Base-by-base conservation (phyloP, 1,140 invertebrate genomes). In the Brachionus rotundiformis region DNA sequence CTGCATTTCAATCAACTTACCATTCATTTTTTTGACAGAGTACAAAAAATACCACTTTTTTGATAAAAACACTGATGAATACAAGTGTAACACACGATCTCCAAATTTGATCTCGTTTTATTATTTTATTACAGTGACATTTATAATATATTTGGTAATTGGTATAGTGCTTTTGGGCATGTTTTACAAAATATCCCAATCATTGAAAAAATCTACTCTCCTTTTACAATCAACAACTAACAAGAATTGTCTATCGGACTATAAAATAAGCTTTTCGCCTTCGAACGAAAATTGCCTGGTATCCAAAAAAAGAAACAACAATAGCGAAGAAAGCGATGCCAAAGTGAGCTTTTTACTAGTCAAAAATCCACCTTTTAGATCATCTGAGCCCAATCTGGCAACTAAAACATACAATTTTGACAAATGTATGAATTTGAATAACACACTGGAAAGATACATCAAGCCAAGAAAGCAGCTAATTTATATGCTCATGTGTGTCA, bases 401-500 rank as follows among this genome's bases (percentile, higher is more conserved):
- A 27, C 16, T 25, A 73, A n/a, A 73, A 44, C 36, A 13, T 44
- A 73, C 44, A 23, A 44, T 36, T 8, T 36, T 5, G 68, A 73
- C 7, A 73, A 73, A 10, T 44, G 36, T 44, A 8, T 73, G 11
- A 73, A 73, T 73, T 25, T 44, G 11, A 73, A 73, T 29, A 73
- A 73, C 10, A 73, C 68, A 8, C 25, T 73, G 3, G 68, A 73
- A 44, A 31, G 36, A 39, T 63, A 79, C 25, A 79, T 79, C 16
- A 79, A 79, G 59, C 47, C 76, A 5, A 13, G 76, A 13, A 33
- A 63, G 16, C 76, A 79, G 27, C n/a, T 79, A 8, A 79, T 79
- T 25, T 33, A 39, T 25, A 79, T 79, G 76, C 76, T 79, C 8
- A 79, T 79, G 47, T 79, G 76, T 23, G 59, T 79, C 0, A 79